phyloP scores from a whole-genome alignment of 2,888 invertebrate genomes.

The Pteria penguin region DNA sequence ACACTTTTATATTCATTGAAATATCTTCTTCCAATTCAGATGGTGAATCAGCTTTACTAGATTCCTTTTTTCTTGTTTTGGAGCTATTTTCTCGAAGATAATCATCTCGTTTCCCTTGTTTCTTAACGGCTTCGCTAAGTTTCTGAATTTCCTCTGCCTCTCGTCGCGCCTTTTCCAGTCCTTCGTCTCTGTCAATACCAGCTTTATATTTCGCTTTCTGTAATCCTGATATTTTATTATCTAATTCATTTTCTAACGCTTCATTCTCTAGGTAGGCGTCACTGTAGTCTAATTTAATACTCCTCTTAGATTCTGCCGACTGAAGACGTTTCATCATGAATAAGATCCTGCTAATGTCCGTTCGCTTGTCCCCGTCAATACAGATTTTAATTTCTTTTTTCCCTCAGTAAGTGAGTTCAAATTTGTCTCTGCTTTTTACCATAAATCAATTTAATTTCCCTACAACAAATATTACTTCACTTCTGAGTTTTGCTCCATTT shows the following conservation, averaged over 20 bases:
- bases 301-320: neutral
- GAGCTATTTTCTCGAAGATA: neutral
- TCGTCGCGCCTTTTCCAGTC: constrained; percentile 46
- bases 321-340: neutral
- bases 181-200: constrained; percentile 48
- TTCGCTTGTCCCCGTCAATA: too few relatives aligned
- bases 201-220: constrained; percentile 42
- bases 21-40: neutral
- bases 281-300: constrained; percentile 50
- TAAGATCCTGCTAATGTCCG: too few relatives aligned
- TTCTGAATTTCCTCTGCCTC: constrained; percentile 51
- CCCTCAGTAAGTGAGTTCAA: too few relatives aligned
- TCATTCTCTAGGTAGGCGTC: constrained; percentile 54
- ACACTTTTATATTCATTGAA: neutral
- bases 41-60: neutral
- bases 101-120: neutral
- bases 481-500: too few relatives aligned
- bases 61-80: neutral
- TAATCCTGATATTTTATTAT: constrained; percentile 39
- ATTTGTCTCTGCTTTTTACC: too few relatives aligned
- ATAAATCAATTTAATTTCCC: too few relatives aligned
- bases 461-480: too few relatives aligned
- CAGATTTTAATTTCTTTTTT: too few relatives aligned
- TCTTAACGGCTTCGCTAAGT: constrained; percentile 52
- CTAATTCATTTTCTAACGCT: constrained; percentile 43